Base-by-base conservation (phyloP, 2,888 invertebrate species). In the Tetranychus piercei region DNA sequence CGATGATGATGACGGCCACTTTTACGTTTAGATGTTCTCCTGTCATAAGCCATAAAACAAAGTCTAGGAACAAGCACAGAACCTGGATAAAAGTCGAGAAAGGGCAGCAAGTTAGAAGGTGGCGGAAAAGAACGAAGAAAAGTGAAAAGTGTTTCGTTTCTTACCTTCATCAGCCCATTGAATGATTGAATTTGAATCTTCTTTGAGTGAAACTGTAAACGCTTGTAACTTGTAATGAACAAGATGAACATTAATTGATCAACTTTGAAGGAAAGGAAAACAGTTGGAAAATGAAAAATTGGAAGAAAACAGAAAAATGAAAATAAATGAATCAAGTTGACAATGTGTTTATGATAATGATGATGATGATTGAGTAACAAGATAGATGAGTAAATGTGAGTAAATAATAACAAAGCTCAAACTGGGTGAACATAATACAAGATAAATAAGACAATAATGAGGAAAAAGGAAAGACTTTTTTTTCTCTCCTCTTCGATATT, bases 21-120 rank as follows among this genome's bases (percentile, higher is more conserved):
- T 34, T 69, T 69, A 11, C 69, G 69, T 34, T 20, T 69, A 11
- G 69, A 23, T 34, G 20, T n/a, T n/a, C 69, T 9, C 8, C n/a
- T 20, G 8, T 69, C 69, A 69, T 23, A 23, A 69, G 69, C 69
- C 69, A 69, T 69, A 34, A 69, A 20, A 65, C 34, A 34, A 34
- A 34, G 34, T 34, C 34, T 34, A 3, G 34, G 34, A 34, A 34
- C 34, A 34, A 34, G 4, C 34, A 34, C 34, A 34, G 34, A 34
- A 4, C 34, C 34, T 34, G 5, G 7, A 0, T 4, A 4, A 55
- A 55, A 7, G 55, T 55, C 7, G 55, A 55, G 6, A 55, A 9
- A 55, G 5, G 3, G 9, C n/a, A 55, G 2, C 55, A 3, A 15
- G n/a, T 55, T 15, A 55, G 45, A 55, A 55, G 15, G 15, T 1